Evolutionary conservation across 1,140 invertebrate species (phyloP), one percentile per base, ranked within the genome.

Genomic region (Scylla paramamosain): DNA sequence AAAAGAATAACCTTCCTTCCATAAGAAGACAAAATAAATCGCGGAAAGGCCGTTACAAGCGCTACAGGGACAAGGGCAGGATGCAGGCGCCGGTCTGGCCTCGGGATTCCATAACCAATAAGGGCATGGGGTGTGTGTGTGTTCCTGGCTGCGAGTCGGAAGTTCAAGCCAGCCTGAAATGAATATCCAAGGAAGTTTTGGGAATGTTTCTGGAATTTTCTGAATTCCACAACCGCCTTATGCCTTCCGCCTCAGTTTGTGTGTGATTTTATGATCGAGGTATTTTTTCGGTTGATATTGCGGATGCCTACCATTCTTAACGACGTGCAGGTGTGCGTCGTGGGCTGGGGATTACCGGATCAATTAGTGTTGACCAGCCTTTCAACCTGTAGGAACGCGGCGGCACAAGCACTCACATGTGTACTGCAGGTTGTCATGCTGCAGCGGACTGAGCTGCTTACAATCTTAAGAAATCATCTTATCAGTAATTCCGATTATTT

Each of bases 151-250:
- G 32, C 32, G 87, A 12, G 32, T 39, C 31, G 2, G 87, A 88
- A 29, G 31, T 48, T 48, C 87, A 88, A 88, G 31, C 87, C 16
- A 29, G 31, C 87, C 14, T 39, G 87, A 88, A 88, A 88, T 88
- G 87, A 88, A 88, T 45, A 88, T 20, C 29, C 32, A 48, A 39
- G 87, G 28, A 88, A 88, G 87, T 88, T 88, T 88, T 39, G 87
- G 87, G 87, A 39, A 88, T 39, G 32, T 39, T 88, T 88, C 8
- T 4, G 7, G 46, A 39, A 88, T 88, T 88, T 29, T 88, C n/a
- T 8, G 31, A 31, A 88, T 45, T 88, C 31, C 87, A 88, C 87
- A 88, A 20, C 32, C 28, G 31, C 46, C 46, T 39, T 16, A 88
- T 39, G 16, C 25, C 87, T 48, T 88, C 87, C 20, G 87, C 32